Evolutionary conservation across 2,888 invertebrate species (phyloP).

Genomic region (Noctua fimbriata): DNA sequence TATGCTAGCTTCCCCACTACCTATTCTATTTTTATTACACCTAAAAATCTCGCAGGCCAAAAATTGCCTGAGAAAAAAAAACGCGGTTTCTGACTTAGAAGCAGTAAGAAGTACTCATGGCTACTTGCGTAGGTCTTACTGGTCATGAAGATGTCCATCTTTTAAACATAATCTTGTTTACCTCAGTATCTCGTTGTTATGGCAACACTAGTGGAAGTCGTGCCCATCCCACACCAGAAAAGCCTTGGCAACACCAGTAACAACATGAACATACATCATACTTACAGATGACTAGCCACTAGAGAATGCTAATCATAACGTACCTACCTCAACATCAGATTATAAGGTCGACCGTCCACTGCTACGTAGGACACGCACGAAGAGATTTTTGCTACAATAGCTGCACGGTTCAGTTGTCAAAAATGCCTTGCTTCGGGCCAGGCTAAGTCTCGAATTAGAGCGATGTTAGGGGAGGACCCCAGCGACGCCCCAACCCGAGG

Average conservation of each 20-base stretch:
- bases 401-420: not conserved
- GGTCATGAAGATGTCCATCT: not conserved
- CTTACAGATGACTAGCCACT: conserved; percentile 26
- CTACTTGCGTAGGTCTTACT: not conserved
- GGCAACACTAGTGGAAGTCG: conserved; percentile 4
- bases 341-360: conserved; percentile 4
- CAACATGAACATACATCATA: conserved; percentile 26
- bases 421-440: not conserved
- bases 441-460: not conserved
- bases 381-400: not conserved
- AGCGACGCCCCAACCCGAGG: not conserved
- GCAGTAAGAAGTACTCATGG: not conserved
- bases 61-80: not conserved
- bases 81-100: not conserved
- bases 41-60: not conserved
- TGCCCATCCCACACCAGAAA: conserved; percentile 36
- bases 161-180: conserved; percentile 5
- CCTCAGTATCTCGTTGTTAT: not conserved
- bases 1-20: not conserved
- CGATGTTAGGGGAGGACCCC: not conserved
- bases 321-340: conserved; percentile 8
- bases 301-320: conserved; percentile 44
- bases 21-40: not conserved
- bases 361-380: not conserved
- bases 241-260: conserved; percentile 35